A percentile compares a stretch with the other conserved stretches of the same genome.
Conservation (phyloP, 1,140 invertebrate species). For the Helicoverpa armigera region DNA sequence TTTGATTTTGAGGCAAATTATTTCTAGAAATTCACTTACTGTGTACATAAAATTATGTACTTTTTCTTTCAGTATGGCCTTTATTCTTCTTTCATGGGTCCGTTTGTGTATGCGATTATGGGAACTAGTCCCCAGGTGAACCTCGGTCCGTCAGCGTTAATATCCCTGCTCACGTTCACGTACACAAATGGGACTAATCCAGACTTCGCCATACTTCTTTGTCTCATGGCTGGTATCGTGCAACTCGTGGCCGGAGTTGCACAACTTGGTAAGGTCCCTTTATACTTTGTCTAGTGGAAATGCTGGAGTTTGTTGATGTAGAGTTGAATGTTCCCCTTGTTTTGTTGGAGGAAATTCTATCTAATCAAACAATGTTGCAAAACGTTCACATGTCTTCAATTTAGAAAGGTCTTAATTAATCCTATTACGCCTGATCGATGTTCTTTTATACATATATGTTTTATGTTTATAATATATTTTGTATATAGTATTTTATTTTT, state of each 20-base stretch:
- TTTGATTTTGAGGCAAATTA: neutral
- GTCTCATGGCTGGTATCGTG: conserved; percentile 91
- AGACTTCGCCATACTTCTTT: conserved; percentile 91
- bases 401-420: too few relatives aligned
- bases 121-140: conserved; percentile 95
- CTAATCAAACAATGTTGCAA: too few relatives aligned
- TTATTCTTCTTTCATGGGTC: conserved; percentile 94
- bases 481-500: too few relatives aligned
- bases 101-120: conserved; percentile 93
- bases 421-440: too few relatives aligned
- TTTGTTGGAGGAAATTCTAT: too few relatives aligned
- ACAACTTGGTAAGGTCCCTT: conserved; percentile 87
- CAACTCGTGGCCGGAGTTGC: conserved; percentile 91
- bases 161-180: conserved; percentile 90
- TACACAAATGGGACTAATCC: conserved; percentile 87
- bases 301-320: neutral
- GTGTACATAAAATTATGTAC: neutral
- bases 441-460: too few relatives aligned
- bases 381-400: too few relatives aligned
- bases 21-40: neutral
- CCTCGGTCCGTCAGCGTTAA: conserved; percentile 92
- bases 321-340: too few relatives aligned
- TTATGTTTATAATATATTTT: too few relatives aligned
- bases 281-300: neutral
- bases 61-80: conserved; percentile 91